A percentile compares a stretch with the other conserved stretches of the same genome.
Evolutionary conservation across 2,113 vertebrate species (phyloP).

Genomic region (Apteryx owenii): DNA sequence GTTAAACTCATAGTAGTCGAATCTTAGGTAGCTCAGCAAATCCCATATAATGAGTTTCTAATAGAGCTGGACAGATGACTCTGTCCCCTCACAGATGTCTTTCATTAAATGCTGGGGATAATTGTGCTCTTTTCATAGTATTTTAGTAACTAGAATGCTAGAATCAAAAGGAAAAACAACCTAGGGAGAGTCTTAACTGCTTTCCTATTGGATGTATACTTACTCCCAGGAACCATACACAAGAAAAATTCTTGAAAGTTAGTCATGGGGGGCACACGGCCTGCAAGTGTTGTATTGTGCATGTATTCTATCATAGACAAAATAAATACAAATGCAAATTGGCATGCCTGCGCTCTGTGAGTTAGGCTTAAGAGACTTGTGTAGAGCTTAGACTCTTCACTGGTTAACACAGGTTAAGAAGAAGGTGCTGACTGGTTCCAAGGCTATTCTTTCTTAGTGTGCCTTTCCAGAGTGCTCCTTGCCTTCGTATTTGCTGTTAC

Average conservation of each 20-base stretch:
- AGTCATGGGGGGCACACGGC: neutral
- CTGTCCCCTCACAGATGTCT: rapidly evolving
- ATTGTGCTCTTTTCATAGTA: neutral
- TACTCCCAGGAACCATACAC: neutral
- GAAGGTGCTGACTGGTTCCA: neutral
- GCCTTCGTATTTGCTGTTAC: neutral
- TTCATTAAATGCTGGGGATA: neutral
- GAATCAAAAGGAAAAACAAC: neutral
- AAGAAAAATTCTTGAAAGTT: neutral
- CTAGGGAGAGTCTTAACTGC: neutral
- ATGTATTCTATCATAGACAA: neutral
- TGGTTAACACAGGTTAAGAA: neutral
- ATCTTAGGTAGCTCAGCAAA: neutral
- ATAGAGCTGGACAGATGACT: neutral
- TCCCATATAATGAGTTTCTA: neutral
- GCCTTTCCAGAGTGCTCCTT: neutral
- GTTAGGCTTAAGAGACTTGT: neutral
- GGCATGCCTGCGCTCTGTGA: rapidly evolving
- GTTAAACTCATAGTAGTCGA: neutral
- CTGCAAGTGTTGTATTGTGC: neutral
- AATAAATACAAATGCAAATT: neutral
- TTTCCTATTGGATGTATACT: neutral
- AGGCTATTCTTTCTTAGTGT: neutral
- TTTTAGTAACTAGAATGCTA: neutral
- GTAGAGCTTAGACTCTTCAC: neutral